Base-by-base conservation (phyloP, 2,888 invertebrate species). In the Drosophila meridionalis region DNA sequence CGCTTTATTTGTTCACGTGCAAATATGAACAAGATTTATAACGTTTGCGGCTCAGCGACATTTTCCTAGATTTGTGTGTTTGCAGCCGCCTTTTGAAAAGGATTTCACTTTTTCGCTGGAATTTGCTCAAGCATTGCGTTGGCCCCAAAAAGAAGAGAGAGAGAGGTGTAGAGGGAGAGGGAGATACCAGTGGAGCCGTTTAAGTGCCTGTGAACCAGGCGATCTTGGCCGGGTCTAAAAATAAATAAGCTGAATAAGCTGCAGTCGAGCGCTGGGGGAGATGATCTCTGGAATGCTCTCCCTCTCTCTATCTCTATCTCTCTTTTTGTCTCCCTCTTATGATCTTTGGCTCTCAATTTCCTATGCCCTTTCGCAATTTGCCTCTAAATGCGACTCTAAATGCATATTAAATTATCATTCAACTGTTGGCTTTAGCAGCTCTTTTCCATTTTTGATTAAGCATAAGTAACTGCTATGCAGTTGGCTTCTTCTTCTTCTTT, bases 21-120 rank as follows among this genome's bases (percentile, higher is more conserved):
- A 85, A 85, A 85, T 85, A 85, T 85, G 79, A 87, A 84, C 82
- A 83, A 87, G 86, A 87, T 87, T 87, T 87, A 87, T 87, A 86
- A 86, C 83, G 66, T 68, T 78, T 83, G 76, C 62, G 72, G 72
- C 48, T 45, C 65, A 59, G 72, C 63, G 80, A 83, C 82, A 86
- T 82, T 83, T 83, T 87, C 70, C 68, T 77, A 79, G 87, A 79
- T 78, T 78, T 77, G 36, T 68, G 42, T 68, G 76, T 80, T 82
- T 82, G 82, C 79, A 63, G 69, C 61, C 70, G 78, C 74, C 30
- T 30, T 42, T 42, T 76, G 83, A 83, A 88, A 88, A 87, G 88
- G 87, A 87, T 87, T 87, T 87, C 87, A 87, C 87, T 88, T 87
- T 87, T 88, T 87, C 59, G 69, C 82, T 81, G 73, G 75, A 81